Evolutionary conservation across 2,888 invertebrate species (phyloP).

Genomic region (Dioctria linearis): DNA sequence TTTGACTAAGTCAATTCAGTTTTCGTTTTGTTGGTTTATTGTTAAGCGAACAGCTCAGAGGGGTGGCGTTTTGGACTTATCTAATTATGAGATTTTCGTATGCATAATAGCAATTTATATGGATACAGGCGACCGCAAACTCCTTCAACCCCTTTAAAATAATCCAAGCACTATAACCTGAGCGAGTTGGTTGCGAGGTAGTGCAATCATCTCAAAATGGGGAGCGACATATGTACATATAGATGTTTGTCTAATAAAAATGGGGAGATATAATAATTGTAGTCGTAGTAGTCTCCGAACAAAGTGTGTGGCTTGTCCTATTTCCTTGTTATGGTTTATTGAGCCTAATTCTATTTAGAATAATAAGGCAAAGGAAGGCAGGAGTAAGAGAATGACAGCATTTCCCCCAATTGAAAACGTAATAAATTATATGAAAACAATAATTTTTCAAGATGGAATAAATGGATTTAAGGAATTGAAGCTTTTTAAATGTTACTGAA

Average conservation of each 20-base stretch:
- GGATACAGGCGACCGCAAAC: slow-evolving; percentile 35
- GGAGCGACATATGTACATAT: slow-evolving; percentile 5
- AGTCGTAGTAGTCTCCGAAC: background rate
- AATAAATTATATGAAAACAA: slow-evolving; percentile 4
- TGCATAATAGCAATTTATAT: slow-evolving; percentile 51
- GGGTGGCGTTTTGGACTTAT: slow-evolving; percentile 36
- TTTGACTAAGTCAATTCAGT: slow-evolving; percentile 41
- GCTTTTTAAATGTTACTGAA: too few relatives aligned
- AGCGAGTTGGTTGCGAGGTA: background rate
- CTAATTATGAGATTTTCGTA: slow-evolving; percentile 51
- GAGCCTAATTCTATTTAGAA: slow-evolving; percentile 69
- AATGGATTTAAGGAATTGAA: too few relatives aligned
- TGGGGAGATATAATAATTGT: slow-evolving; percentile 29
- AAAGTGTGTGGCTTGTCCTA: slow-evolving; percentile 56
- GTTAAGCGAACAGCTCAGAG: slow-evolving; percentile 9
- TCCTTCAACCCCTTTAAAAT: slow-evolving; percentile 15
- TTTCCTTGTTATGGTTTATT: slow-evolving; percentile 63
- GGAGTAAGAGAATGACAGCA: slow-evolving; percentile 45
- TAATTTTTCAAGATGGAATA: too few relatives aligned
- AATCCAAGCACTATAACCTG: background rate
- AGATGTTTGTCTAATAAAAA: slow-evolving; percentile 29
- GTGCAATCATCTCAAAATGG: slow-evolving; percentile 25
- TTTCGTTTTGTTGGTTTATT: slow-evolving; percentile 48
- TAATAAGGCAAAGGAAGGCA: slow-evolving; percentile 37
- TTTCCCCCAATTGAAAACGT: background rate